Conservation (phyloP, 2,888 invertebrate genomes). For the Ommatoiulus sabulosus region DNA sequence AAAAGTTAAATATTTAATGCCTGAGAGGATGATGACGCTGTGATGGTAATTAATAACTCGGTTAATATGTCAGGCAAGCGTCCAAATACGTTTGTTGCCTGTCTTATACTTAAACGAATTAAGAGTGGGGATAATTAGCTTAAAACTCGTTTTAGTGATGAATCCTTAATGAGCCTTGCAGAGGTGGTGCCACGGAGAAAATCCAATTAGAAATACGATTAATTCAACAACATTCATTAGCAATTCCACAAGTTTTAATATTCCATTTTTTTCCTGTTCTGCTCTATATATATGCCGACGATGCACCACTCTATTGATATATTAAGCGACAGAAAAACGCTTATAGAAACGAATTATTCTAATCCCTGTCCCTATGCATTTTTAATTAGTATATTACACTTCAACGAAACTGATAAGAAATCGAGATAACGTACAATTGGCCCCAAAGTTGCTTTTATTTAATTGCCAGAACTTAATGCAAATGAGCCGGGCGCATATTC, state of each 20-base stretch:
- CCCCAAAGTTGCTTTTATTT: conserved; percentile 27
- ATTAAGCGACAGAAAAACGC: conserved; percentile 22
- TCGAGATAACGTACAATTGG: conserved; percentile 34
- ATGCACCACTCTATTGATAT: neutral
- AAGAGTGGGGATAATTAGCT: conserved; percentile 34
- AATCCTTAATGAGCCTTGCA: conserved; percentile 27
- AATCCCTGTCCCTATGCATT: conserved; percentile 34
- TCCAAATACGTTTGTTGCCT: conserved; percentile 27
- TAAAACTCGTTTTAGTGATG: conserved; percentile 27
- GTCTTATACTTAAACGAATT: conserved; percentile 27
- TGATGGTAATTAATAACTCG: conserved; percentile 22
- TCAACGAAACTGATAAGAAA: conserved; percentile 34
- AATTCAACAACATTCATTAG: conserved; percentile 27
- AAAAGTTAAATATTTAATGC: conserved; percentile 34
- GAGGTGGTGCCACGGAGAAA: conserved; percentile 8
- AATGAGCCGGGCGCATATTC: conserved; percentile 26
- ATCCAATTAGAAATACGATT: conserved; percentile 34
- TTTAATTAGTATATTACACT: conserved; percentile 34
- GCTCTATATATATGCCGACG: neutral
- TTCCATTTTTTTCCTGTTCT: neutral
- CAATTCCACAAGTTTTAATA: conserved; percentile 34
- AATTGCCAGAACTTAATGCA: conserved; percentile 34
- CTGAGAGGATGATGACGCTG: conserved; percentile 34
- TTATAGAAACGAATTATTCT: conserved; percentile 26
- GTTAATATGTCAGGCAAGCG: conserved; percentile 34